A percentile compares a stretch with the other conserved stretches of the same genome.
Conservation (phyloP, 2,888 invertebrate species). For the Diploptera punctata region DNA sequence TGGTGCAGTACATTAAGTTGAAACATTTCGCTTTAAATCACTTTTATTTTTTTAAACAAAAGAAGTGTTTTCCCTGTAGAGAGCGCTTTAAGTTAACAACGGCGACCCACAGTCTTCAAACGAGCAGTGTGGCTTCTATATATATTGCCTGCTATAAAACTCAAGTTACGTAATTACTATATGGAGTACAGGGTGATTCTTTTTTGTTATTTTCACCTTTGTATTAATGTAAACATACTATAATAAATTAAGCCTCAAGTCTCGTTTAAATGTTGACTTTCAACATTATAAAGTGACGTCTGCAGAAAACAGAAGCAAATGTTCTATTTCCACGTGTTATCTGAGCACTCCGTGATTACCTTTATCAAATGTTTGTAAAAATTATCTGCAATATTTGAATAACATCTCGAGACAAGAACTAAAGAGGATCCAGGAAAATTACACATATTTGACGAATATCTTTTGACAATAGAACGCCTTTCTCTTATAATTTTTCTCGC, state of each 20-base stretch:
- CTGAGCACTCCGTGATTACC: background rate
- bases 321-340: background rate
- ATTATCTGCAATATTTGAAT: too few relatives aligned
- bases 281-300: constrained; percentile 22
- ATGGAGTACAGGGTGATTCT: constrained; percentile 9
- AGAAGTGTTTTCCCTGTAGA: background rate
- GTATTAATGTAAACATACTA: background rate
- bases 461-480: too few relatives aligned
- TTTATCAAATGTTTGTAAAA: too few relatives aligned
- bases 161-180: background rate
- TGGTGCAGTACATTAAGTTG: too few relatives aligned
- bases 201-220: constrained; percentile 29
- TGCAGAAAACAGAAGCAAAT: background rate
- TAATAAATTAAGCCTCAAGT: background rate
- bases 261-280: constrained; percentile 10
- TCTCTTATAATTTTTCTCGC: too few relatives aligned
- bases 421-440: too few relatives aligned
- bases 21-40: background rate
- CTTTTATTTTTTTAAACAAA: background rate
- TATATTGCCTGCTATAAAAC: background rate
- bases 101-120: background rate
- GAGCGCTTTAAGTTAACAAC: background rate
- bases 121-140: background rate
- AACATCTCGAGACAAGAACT: too few relatives aligned
- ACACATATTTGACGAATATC: too few relatives aligned